Base-by-base conservation (phyloP, 2,113 vertebrate species). In the Dascyllus trimaculatus region DNA sequence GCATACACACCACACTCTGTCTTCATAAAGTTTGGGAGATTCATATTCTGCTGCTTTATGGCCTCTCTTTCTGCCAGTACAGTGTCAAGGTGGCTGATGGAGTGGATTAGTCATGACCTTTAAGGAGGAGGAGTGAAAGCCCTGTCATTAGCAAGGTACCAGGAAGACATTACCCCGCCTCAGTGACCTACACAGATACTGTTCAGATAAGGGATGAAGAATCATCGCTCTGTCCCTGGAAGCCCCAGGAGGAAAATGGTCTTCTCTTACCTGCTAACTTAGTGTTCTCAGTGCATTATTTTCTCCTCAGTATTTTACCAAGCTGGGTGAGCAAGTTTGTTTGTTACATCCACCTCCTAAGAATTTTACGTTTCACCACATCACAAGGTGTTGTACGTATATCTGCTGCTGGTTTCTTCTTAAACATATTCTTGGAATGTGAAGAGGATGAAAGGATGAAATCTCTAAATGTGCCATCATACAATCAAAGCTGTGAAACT, bases 151-250 rank as follows among this genome's bases (percentile, higher is more conserved):
- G 70, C 68, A 3, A 54, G 82, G 46, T 74, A 90, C 75, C 88
- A 87, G 85, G 85, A 89, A 92, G 87, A 86, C 82, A 71, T 85
- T 80, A 84, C 69, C 56, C 63, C 14, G 11, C 80, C 80, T 65
- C 25, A 11, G 40, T 85, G 82, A 89, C 85, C 81, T 80, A 84
- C 82, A 89, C 71, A 69, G 80, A 90, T 73, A 57, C 48, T 51
- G 63, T 35, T 72, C 81, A 76, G 91, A 92, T 92, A 92, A 90
- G 78, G 25, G 6, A 85, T 89, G 91, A 92, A 58, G 78, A 69
- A 92, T 92, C 77, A 85, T 65, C 62, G 7, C 64, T 11, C 61
- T 68, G 64, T 85, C 60, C 61, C 85, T 76, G 63, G 65, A 80
- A 74, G 52, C 66, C 29, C 11, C n/a, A 5, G 38, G 32, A 82